phyloP scores from a whole-genome alignment of 2,113 vertebrate species.

The Pionites leucogaster region DNA sequence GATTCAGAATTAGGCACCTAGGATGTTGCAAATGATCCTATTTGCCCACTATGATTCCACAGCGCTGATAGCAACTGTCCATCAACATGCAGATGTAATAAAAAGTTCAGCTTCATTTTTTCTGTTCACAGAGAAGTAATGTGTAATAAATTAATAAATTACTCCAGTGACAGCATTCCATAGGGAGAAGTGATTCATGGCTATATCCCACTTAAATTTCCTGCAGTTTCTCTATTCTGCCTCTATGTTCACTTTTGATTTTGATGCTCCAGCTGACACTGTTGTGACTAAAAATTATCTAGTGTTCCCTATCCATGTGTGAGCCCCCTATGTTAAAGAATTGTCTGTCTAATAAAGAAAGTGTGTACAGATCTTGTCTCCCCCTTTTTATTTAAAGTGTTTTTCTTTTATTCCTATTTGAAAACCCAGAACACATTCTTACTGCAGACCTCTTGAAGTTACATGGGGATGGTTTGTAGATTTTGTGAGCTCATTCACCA shows the following conservation, averaged over 20 bases:
- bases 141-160: neutral
- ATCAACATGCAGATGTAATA: neutral
- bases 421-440: neutral
- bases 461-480: fast-evolving
- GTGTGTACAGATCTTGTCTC: neutral
- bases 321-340: neutral
- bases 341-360: neutral
- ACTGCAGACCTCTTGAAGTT: neutral
- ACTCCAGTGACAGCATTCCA: neutral
- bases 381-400: neutral
- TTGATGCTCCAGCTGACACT: neutral
- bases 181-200: neutral
- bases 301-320: neutral
- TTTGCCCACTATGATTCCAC: neutral
- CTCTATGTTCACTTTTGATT: neutral
- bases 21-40: neutral
- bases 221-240: neutral
- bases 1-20: neutral
- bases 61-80: neutral
- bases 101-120: neutral
- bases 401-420: neutral
- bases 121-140: neutral
- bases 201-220: neutral
- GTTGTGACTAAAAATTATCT: neutral
- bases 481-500: neutral